Evolutionary conservation across 2,113 vertebrate genomes (phyloP).

Genomic region (Pampusana beccarii): DNA sequence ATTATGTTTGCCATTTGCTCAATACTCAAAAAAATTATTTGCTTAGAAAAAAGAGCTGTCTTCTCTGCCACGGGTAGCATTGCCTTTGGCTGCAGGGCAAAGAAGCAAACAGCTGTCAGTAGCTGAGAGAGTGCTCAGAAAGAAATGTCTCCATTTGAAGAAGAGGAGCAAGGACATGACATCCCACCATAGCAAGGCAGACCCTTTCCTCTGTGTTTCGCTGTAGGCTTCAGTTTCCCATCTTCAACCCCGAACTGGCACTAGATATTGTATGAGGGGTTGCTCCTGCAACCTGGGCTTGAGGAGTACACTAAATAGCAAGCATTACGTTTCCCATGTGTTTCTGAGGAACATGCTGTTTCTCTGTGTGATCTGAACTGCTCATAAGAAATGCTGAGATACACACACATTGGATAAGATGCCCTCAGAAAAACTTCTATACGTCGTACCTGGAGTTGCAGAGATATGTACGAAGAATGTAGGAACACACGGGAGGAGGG

Average conservation of each 20-base stretch:
- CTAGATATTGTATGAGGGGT: neutral
- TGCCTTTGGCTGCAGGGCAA: neutral
- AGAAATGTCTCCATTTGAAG: neutral
- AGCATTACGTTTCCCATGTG: neutral
- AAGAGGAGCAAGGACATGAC: neutral
- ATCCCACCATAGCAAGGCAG: neutral
- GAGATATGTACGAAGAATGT: neutral
- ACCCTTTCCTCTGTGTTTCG: neutral
- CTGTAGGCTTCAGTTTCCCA: neutral
- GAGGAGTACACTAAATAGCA: neutral
- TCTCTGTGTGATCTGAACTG: neutral
- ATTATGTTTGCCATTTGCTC: neutral
- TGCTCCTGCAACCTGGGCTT: neutral
- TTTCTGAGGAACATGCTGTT: neutral
- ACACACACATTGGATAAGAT: neutral
- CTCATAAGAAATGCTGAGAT: accelerated
- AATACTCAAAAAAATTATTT: neutral
- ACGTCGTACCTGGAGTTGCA: neutral
- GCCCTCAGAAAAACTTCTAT: neutral
- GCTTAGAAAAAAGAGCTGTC: neutral
- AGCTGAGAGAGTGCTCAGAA: neutral
- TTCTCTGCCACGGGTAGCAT: neutral
- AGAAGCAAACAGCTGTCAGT: neutral
- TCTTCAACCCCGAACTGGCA: neutral
- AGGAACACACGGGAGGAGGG: neutral